Base-by-base conservation (phyloP, 2,888 invertebrate genomes). In the Parnassius orleans region DNA sequence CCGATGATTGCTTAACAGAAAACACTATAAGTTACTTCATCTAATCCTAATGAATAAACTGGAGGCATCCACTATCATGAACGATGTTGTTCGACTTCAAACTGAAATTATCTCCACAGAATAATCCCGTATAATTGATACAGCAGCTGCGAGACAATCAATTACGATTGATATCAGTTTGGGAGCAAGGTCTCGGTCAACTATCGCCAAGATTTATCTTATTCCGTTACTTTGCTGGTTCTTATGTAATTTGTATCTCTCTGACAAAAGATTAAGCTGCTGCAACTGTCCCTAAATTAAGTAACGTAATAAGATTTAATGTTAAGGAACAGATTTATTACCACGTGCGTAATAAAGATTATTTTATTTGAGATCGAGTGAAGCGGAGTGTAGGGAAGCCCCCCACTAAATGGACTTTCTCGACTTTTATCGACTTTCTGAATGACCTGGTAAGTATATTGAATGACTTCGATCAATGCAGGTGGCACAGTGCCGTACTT, bases 41-140 rank as follows among this genome's bases (percentile, higher is more conserved):
- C 43, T 57, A 52, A 52, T 57, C 48, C 19, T 24, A 10, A 10
- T 47, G n/a, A 53, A 14, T 60, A 9, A 53, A 53, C 47, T 15
- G 11, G 44, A n/a, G 41, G 46, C 46, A 53, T 60, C 47, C 12
- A 33, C 53, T 46, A 10, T 10, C 33, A 10, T n/a, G 42, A 48
- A 12, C 48, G 15, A 48, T 53, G 53, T 57, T 57, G 33, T 57
- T 53, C 52, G 44, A 62, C 14, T 62, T 24, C 46, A 24, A 51
- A 52, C n/a, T 14, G 43, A 50, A 24, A 14, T 10, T 62, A 62
- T 62, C 62, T 57, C 43, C 2, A 11, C 14, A 48, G 62, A 51
- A 51, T 63, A 51, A 63, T 58, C 62, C 62, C 44, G 15, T 54
- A 46, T 58, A 63, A 63, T 58, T 63, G 58, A 63, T 63, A 63